Conservation (phyloP, 2,797 vertebrate genomes). For the Psittacula derbiana region DNA sequence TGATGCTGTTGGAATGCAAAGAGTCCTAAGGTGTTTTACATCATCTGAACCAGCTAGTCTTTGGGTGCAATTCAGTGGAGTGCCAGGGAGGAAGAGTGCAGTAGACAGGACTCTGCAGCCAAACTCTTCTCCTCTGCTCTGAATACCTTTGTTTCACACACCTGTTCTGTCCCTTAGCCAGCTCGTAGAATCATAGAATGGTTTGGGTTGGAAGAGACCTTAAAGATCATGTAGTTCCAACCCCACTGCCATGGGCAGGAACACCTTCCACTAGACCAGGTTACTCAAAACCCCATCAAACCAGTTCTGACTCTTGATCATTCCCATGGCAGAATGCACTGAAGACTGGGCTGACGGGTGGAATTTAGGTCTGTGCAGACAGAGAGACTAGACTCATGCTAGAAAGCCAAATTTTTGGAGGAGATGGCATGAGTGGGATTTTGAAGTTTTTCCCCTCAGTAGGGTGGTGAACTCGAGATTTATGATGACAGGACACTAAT, state of each 20-base stretch:
- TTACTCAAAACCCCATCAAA: not conserved
- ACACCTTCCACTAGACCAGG: not conserved
- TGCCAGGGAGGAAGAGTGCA: not conserved
- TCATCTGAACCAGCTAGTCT: not conserved
- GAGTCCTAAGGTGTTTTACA: not conserved
- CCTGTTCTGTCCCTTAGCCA: not conserved
- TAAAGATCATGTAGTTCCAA: not conserved
- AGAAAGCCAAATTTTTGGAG: not conserved
- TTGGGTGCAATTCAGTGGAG: not conserved
- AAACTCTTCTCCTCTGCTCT: not conserved
- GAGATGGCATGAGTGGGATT: not conserved
- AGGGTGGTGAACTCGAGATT: not conserved
- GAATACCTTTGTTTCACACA: not conserved
- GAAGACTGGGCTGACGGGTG: not conserved
- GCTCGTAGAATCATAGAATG: not conserved
- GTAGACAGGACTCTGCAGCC: not conserved
- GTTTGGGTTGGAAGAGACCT: not conserved
- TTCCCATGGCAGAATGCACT: not conserved
- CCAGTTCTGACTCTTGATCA: not conserved
- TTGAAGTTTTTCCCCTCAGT: not conserved
- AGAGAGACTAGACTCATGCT: not conserved
- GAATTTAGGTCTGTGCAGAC: not conserved
- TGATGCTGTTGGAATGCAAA: not conserved
- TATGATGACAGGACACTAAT: not conserved
- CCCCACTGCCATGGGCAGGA: not conserved